Evolutionary conservation across 1,140 invertebrate species (phyloP), one percentile per base, ranked within the genome.

Genomic region (Tetragonula clypearis): DNA sequence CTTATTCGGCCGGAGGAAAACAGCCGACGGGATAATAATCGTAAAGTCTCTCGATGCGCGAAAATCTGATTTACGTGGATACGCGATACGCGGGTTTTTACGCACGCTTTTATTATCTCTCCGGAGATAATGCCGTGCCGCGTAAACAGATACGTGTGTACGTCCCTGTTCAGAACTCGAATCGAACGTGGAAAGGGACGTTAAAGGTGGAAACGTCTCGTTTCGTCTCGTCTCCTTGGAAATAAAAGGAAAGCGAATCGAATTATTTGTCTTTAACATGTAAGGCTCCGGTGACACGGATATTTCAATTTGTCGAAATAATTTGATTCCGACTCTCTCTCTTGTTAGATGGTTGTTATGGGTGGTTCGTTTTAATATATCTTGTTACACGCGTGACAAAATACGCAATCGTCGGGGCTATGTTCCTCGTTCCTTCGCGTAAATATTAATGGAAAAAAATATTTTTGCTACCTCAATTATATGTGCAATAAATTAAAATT

Each of bases 1-100:
- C 76, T 88, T 88, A 88, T 84, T 88, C 68, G 69, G 60, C 60
- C 49, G 60, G 49, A 21, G 72, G 49, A 30, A 77, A 69, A 60
- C 49, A 41, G 12, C 26, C 80, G n/a, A 19, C 8, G n/a, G 19
- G 53, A 53, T 53, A 62, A 53, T 60, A 76, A 49, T 23, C 12
- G n/a, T 1, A n/a, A 19, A 68, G 12, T 30, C 35, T 3, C 17
- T 3, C 17, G 58, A 65, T 26, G 75, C 58, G 58, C 30, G 56
- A 21, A 30, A 76, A 76, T 65, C n/a, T 58, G 58, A 60, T 69
- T 56, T 77, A 75, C 41, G 58, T 35, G 35, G 35, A 56, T 41
- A 21, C 21, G 5, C 23, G 26, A 66, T 49, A 35, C 30, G 30
- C 1, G 19, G 5, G 1, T 65, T 62, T 65, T 30, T 19, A n/a